Base-by-base conservation (phyloP, 2,113 vertebrate species). In the Aplodontia rufa region DNA sequence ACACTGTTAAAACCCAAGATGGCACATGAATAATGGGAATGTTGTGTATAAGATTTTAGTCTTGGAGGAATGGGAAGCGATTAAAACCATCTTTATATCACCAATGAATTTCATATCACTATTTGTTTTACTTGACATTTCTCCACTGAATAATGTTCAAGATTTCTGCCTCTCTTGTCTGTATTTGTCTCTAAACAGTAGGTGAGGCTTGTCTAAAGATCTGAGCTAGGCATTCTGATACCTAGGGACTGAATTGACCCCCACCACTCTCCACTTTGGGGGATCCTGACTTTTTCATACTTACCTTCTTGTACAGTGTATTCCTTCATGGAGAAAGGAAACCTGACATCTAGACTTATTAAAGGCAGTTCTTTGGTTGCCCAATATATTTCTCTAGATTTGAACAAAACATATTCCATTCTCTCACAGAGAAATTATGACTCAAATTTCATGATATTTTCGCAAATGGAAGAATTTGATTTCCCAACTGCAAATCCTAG, bases 361-460 rank as follows among this genome's bases (percentile, higher is more conserved):
- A 78, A 42, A 35, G n/a, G 28, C 3, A 53, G 28, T 13, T 91
- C 26, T 49, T 30, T 17, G 35, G 20, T 32, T 78, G 12, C 13
- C 13, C n/a, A 87, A 6, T 22, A 0, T 20, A 81, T 78, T 60
- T 93, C 37, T n/a, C 4, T 60, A 58, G 7, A 62, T 66, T 35
- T 60, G 8, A 92, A 51, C 28, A 69, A 91, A 93, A 81, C 6
- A 30, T 55, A 66, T 2, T 47, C 74, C 11, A 5, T 68, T 55
- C 80, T 76, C 49, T 30, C 12, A 69, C 3, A 76, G 22, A 62
- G 26, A 6, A 81, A 12, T 30, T 22, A 35, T 28, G 24, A 42
- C 24, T 82, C 47, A 68, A 62, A 49, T 91, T 92, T 88, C 62
- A 55, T 53, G 51, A 80, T 68, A 76, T 82, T 91, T 91, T 62